Percentiles rank a stretch among this genome's conserved stretches.
These are phyloP conservation scores for Cirrhinus mrigala DNA, from an alignment of 2,797 vertebrate species.

Conservation along the genomic window DNA sequence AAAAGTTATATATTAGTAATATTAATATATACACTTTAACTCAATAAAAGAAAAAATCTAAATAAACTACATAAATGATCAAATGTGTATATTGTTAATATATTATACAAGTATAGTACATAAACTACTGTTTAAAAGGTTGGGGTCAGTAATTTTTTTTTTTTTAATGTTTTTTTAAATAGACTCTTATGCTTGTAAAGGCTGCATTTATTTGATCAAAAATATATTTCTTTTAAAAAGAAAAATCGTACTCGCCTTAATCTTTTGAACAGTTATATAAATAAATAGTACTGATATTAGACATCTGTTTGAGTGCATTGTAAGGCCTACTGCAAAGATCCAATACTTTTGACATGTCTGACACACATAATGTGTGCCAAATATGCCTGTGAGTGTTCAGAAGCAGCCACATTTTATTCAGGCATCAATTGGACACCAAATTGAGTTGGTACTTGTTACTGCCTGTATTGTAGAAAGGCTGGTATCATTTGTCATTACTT, in stretches of 20 bases:
- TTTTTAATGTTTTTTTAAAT: not conserved
- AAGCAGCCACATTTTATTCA: not conserved
- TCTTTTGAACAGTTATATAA: not conserved
- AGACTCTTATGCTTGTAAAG: not conserved
- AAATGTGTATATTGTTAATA: not conserved
- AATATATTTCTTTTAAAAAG: not conserved
- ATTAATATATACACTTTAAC: not conserved
- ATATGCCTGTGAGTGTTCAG: not conserved
- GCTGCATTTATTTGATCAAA: not conserved
- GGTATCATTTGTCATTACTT: not conserved
- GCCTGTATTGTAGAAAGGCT: not conserved
- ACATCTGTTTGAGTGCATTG: not conserved
- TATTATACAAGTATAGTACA: not conserved
- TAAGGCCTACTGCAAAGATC: not conserved
- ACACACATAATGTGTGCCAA: not conserved
- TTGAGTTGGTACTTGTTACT: not conserved
- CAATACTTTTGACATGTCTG: not conserved
- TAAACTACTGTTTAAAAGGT: not conserved
- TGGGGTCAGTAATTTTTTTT: not conserved
- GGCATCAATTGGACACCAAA: not conserved
- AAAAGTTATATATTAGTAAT: not conserved
- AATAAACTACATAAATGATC: not conserved
- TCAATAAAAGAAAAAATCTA: not conserved
- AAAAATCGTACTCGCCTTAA: not conserved
- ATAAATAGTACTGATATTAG: not conserved